phyloP scores from a whole-genome alignment of 2,888 invertebrate genomes.

The Bugulina stolonifera region DNA sequence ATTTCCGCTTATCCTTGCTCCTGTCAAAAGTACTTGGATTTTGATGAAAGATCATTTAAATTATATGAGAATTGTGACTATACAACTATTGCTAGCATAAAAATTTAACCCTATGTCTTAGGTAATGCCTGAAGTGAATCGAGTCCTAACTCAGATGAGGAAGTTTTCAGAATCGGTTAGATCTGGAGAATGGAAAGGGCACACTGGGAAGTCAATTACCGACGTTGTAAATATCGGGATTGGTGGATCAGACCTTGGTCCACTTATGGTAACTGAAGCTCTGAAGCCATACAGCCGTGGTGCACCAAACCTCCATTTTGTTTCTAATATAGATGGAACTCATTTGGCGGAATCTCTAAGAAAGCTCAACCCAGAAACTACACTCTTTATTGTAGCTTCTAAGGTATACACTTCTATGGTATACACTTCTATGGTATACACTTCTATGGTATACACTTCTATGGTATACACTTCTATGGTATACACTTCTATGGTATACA shows the following conservation, averaged over 20 bases:
- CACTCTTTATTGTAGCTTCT: slow-evolving; percentile 95
- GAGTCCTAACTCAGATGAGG: slow-evolving; percentile 88
- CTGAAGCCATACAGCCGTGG: slow-evolving; percentile 76
- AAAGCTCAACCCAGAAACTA: slow-evolving; percentile 82
- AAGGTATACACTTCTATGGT: too few relatives aligned
- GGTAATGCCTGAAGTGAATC: slow-evolving; percentile 80
- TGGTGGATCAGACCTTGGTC: slow-evolving; percentile 97
- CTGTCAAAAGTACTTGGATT: background rate
- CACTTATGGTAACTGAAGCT: slow-evolving; percentile 97
- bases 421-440: too few relatives aligned
- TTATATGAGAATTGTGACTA: too few relatives aligned
- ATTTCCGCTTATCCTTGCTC: too few relatives aligned
- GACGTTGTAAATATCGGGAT: slow-evolving; percentile 99
- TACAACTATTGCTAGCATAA: too few relatives aligned
- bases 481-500: too few relatives aligned
- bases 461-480: too few relatives aligned
- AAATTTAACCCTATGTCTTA: slow-evolving; percentile 34
- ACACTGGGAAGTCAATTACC: slow-evolving; percentile 86
- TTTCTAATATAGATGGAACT: slow-evolving; percentile 98
- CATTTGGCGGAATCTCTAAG: slow-evolving; percentile 90
- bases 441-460: too few relatives aligned
- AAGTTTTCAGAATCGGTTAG: slow-evolving; percentile 74
- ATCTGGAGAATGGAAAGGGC: slow-evolving; percentile 63
- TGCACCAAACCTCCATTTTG: slow-evolving; percentile 85
- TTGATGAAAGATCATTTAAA: too few relatives aligned